Evolutionary conservation across 2,888 invertebrate species (phyloP).

Genomic region (Drosophila hamatofila): DNA sequence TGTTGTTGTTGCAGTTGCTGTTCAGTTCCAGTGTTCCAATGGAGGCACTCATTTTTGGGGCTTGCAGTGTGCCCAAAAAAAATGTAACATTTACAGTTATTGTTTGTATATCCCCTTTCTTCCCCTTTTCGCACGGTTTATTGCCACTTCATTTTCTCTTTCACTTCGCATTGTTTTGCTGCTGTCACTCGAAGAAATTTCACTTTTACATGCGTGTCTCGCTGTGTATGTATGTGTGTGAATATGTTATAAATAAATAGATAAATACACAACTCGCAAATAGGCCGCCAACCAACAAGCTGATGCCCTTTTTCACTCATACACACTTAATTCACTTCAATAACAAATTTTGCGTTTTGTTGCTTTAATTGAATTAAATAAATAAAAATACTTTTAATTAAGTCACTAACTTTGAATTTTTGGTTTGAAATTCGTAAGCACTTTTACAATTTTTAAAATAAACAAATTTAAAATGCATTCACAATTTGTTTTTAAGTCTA

Average conservation of each 20-base stretch:
- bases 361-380: constrained; percentile 37
- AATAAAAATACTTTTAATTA: constrained; percentile 8
- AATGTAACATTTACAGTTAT: constrained; percentile 43
- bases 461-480: constrained; percentile 19
- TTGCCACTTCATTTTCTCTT: constrained; percentile 43
- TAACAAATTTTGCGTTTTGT: constrained; percentile 18
- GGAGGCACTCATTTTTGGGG: constrained; percentile 41
- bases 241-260: constrained; percentile 35
- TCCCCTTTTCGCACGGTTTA: neutral
- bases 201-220: constrained; percentile 30
- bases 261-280: constrained; percentile 27
- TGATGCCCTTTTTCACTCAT: constrained; percentile 27
- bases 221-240: neutral
- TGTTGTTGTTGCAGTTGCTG: constrained; percentile 13
- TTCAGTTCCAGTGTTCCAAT: constrained; percentile 28
- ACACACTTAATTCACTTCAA: constrained; percentile 36
- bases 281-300: constrained; percentile 28
- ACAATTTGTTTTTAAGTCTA: constrained; percentile 27
- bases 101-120: constrained; percentile 32
- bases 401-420: constrained; percentile 6
- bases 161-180: constrained; percentile 46
- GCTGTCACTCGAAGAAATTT: constrained; percentile 43
- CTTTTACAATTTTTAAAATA: neutral
- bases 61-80: constrained; percentile 29
- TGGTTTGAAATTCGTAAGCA: neutral